Evolutionary conservation across 1,140 invertebrate genomes (phyloP).

Genomic region (Tetramorium simillimum): DNA sequence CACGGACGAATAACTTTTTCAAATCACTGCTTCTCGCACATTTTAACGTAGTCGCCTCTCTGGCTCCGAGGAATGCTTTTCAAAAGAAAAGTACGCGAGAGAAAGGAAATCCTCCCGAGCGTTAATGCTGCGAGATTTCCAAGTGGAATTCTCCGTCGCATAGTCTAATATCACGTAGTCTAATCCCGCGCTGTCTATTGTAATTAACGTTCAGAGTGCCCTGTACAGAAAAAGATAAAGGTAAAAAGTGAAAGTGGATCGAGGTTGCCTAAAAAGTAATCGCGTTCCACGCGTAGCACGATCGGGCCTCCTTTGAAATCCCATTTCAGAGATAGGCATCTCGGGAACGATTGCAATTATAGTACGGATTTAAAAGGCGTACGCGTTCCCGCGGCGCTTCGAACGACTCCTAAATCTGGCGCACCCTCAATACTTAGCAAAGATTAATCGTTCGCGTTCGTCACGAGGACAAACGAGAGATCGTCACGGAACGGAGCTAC

Average conservation of each 20-base stretch:
- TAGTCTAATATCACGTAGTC: not conserved
- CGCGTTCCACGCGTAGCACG: not conserved
- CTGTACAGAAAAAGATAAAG: not conserved
- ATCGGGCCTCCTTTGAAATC: conserved; percentile 1
- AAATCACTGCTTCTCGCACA: not conserved
- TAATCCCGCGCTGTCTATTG: not conserved
- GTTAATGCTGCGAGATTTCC: conserved; percentile 16
- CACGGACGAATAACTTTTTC: not conserved
- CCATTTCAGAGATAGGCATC: not conserved
- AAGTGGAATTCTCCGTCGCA: not conserved
- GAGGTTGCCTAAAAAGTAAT: not conserved
- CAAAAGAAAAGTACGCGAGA: not conserved
- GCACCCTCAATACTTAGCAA: conserved; percentile 9
- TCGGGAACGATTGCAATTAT: conserved; percentile 2
- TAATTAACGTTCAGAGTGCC: not conserved
- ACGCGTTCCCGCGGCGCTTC: not conserved
- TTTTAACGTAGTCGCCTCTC: not conserved
- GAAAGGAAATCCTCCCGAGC: not conserved
- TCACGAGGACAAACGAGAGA: conserved; percentile 31
- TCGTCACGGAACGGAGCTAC: conserved; percentile 35
- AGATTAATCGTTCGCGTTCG: conserved; percentile 32
- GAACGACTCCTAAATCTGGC: conserved; percentile 18
- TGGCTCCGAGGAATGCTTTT: not conserved
- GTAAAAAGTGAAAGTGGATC: not conserved
- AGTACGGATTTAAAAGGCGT: not conserved